Percentiles rank a stretch among this genome's conserved stretches.
Conservation (phyloP, 2,797 vertebrate species). For the Betta splendens region DNA sequence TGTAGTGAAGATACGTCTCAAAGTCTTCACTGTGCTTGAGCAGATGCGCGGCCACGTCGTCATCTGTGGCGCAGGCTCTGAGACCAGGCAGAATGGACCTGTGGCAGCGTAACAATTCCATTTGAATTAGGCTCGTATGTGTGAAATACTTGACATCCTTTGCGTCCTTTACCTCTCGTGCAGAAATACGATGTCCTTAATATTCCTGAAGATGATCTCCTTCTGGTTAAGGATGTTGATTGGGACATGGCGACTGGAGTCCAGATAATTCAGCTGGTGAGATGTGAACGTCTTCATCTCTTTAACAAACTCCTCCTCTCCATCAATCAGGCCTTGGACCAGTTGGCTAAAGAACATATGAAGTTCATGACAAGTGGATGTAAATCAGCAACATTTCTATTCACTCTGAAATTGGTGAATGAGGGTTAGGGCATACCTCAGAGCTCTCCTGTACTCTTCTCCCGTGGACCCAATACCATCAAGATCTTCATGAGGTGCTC, state of each 20-base stretch:
- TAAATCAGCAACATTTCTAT: not conserved
- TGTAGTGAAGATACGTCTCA: slow-evolving; percentile 90
- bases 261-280: slow-evolving; percentile 84
- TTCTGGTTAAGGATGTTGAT: slow-evolving; percentile 86
- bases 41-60: slow-evolving; percentile 92
- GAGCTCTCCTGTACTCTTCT: slow-evolving; percentile 89
- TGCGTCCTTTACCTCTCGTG: slow-evolving; percentile 84
- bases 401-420: too few species aligned
- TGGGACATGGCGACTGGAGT: slow-evolving; percentile 77
- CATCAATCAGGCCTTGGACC: slow-evolving; percentile 88
- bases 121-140: not conserved
- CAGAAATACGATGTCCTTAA: slow-evolving; percentile 86
- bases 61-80: slow-evolving; percentile 87
- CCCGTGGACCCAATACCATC: slow-evolving; percentile 85
- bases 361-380: slow-evolving; percentile 7
- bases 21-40: slow-evolving; percentile 87
- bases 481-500: slow-evolving; percentile 66
- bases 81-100: slow-evolving; percentile 84
- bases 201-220: slow-evolving; percentile 90
- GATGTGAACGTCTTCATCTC: slow-evolving; percentile 86
- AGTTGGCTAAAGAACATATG: slow-evolving; percentile 76
- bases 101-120: not conserved
- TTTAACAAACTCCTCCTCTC: slow-evolving; percentile 89
- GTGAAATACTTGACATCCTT: not conserved
- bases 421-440: too few species aligned